Evolutionary conservation across 2,888 invertebrate genomes (phyloP), one percentile per base, ranked within the genome.

Genomic region (Keiferia lycopersicella): DNA sequence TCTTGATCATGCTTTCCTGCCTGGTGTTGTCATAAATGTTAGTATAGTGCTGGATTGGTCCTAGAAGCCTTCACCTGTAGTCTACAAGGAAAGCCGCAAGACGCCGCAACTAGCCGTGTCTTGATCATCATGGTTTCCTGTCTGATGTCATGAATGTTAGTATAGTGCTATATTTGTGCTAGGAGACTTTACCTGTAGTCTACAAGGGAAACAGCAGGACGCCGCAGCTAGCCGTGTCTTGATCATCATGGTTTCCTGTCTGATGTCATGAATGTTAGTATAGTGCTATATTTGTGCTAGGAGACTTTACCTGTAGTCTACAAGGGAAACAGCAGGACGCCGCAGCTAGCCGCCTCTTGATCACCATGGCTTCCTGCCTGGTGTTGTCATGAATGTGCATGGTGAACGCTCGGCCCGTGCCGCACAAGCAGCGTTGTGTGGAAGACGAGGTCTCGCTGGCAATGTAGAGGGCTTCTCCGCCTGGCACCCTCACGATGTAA

Each of bases 351-450:
- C 95, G 93, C 69, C 97, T 92, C 66, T 92, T 85, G 56, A 98
- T 89, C 65, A 95, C 93, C 79, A 98, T 93, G 0, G 97, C 96
- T 81, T 96, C 96, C 76, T 96, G 96, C 68, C 96, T 94, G n/a
- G 95, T 94, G 80, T 94, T 95, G 83, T 98, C 98, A 67, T 96
- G 93, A 0, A 98, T 87, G 74, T 94, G 95, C 93, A 98, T 95
- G 67, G 93, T 92, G 82, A 97, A 97, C 0, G 95, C 94, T 22
- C 97, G 92, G 0, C 93, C 92, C 0, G 94, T 93, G 4, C 97
- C 96, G 80, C 96, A 96, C 60, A 95, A 88, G 67, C 94, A 93
- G 61, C 97, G 87, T 76, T 94, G 93, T 7, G 91, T 93, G 0
- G 91, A 81, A 0, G 88, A 91, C 0, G 96, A 95, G 2, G 88